phyloP scores from a whole-genome alignment of 92 coral and sea anemone species.

The Phenganax subtilis region DNA sequence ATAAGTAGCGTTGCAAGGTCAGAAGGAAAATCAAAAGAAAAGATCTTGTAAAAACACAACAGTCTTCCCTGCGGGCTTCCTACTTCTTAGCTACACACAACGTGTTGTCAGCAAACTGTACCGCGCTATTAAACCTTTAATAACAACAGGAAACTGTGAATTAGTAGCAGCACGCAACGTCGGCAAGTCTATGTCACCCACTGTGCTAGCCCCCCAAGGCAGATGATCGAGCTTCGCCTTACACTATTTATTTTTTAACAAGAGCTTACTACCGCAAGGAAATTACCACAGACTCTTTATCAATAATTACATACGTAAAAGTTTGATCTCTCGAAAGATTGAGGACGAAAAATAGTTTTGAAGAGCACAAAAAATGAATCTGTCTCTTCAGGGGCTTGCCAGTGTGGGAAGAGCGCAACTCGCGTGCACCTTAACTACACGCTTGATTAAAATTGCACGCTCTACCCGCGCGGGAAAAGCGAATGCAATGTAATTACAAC shows the following conservation, averaged over 20 bases:
- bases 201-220: conserved; percentile 5
- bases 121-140: background rate
- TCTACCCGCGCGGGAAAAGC: too few species aligned
- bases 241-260: too few species aligned
- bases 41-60: background rate
- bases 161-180: conserved; percentile 16
- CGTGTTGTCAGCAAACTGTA: background rate
- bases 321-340: too few species aligned
- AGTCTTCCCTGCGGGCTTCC: background rate
- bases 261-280: too few species aligned
- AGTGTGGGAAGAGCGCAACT: background rate
- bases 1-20: background rate
- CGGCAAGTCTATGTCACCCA: conserved; percentile 25
- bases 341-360: too few species aligned
- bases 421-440: background rate
- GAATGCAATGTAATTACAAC: too few species aligned
- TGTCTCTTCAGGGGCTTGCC: background rate
- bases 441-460: too few species aligned
- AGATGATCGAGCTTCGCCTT: background rate
- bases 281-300: too few species aligned
- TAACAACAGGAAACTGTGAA: conserved; percentile 39
- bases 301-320: too few species aligned
- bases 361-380: too few species aligned
- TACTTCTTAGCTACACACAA: background rate
- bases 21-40: background rate